Conservation (phyloP, 2,888 invertebrate genomes). For the Helicoverpa assulta region DNA sequence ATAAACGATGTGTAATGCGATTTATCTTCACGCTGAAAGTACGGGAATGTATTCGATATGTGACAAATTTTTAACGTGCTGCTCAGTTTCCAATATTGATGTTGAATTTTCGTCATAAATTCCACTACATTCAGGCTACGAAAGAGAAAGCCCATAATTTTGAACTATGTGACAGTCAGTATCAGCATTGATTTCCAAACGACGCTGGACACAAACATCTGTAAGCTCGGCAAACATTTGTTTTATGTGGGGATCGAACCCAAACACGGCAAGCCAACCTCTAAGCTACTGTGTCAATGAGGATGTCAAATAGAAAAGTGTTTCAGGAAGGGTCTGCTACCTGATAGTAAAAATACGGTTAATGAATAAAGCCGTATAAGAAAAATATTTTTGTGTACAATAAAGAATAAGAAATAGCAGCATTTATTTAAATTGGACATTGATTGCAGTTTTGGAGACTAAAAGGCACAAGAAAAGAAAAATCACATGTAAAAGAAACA, state of each 20-base stretch:
- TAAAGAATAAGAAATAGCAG: too few relatives aligned
- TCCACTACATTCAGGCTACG: too few relatives aligned
- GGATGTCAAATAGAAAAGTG: neutral
- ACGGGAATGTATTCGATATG: constrained; percentile 6
- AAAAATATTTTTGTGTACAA: too few relatives aligned
- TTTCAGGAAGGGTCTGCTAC: neutral
- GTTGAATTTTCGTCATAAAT: too few relatives aligned
- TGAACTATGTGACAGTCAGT: neutral
- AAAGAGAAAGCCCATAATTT: constrained; percentile 6
- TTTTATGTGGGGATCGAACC: constrained; percentile 4
- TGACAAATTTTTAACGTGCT: constrained; percentile 8
- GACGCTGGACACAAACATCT: constrained; percentile 7
- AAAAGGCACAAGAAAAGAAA: too few relatives aligned
- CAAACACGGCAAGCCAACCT: constrained; percentile 4
- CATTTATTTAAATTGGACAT: too few relatives aligned
- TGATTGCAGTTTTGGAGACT: too few relatives aligned
- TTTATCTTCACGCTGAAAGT: constrained; percentile 24
- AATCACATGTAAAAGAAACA: too few relatives aligned
- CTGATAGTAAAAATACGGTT: neutral
- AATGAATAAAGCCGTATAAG: neutral
- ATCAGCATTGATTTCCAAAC: constrained; percentile 4
- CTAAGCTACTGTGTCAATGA: constrained; percentile 10
- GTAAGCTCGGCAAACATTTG: constrained; percentile 13
- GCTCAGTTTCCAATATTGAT: too few relatives aligned
- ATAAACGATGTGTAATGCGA: constrained; percentile 37